Evolutionary conservation across 1,140 invertebrate species (phyloP).

Genomic region (Dufourea novaeangliae): DNA sequence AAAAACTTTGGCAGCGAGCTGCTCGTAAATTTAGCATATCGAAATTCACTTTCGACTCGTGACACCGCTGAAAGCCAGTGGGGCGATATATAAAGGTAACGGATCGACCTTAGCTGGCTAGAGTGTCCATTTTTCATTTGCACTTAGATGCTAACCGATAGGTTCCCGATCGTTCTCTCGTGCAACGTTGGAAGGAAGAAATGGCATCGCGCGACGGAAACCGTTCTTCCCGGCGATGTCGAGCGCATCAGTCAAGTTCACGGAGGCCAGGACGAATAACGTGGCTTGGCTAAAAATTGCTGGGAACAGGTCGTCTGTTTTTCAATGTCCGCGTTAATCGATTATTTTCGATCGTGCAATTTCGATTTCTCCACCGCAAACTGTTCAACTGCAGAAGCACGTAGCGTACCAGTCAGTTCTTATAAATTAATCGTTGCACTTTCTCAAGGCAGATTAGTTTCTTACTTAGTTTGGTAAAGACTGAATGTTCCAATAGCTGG

Average conservation of each 20-base stretch:
- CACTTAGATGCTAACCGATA: slow-evolving; percentile 41
- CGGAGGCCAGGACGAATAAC: slow-evolving; percentile 26
- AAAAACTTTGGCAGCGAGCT: background rate
- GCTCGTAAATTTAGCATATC: slow-evolving; percentile 28
- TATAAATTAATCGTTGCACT: background rate
- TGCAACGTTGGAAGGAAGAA: slow-evolving; percentile 1
- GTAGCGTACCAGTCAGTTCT: background rate
- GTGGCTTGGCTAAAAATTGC: slow-evolving; percentile 24
- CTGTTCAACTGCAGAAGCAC: too few species aligned
- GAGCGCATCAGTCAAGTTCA: slow-evolving; percentile 38
- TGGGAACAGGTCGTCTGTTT: background rate
- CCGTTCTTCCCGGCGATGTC: background rate
- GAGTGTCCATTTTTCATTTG: slow-evolving; percentile 49
- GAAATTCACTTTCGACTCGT: slow-evolving; percentile 30
- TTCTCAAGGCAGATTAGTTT: too few species aligned
- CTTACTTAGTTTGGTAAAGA: too few species aligned
- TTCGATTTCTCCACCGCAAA: too few species aligned
- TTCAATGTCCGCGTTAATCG: background rate
- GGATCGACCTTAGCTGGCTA: background rate
- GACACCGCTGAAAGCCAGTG: slow-evolving; percentile 3
- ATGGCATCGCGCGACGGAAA: background rate
- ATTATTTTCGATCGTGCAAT: background rate
- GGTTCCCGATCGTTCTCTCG: slow-evolving; percentile 14
- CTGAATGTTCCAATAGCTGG: too few species aligned
- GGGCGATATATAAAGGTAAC: slow-evolving; percentile 25